A percentile compares a stretch with the other conserved stretches of the same genome.
Conservation (phyloP, 2,888 invertebrate genomes). For the Drosophila testacea region DNA sequence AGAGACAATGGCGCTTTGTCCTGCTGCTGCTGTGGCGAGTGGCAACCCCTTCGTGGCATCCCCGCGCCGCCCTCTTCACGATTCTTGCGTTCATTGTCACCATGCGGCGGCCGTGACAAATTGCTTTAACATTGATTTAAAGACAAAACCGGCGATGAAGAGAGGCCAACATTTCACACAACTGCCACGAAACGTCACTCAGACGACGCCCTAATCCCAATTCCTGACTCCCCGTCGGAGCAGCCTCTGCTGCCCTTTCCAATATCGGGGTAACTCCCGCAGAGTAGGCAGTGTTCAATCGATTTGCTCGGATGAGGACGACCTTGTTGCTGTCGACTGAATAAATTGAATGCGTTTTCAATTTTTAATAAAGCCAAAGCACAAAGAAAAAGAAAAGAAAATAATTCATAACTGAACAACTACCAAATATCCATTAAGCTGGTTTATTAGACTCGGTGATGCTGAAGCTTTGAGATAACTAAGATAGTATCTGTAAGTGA, state of each 20-base stretch:
- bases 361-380: conserved; percentile 74
- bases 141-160: conserved; percentile 58
- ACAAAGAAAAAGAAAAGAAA: conserved; percentile 22
- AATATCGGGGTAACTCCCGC: conserved; percentile 42
- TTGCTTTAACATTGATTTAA: conserved; percentile 79
- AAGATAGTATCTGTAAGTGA: neutral
- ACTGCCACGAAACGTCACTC: conserved; percentile 77
- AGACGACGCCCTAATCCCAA: conserved; percentile 70
- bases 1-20: conserved; percentile 62
- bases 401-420: neutral
- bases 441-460: neutral
- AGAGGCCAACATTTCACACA: conserved; percentile 66
- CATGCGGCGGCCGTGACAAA: conserved; percentile 73
- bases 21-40: conserved; percentile 36
- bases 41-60: conserved; percentile 47
- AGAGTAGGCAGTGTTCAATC: conserved; percentile 55
- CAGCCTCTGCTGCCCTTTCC: neutral
- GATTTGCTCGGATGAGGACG: conserved; percentile 60
- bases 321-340: conserved; percentile 70
- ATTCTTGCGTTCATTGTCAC: conserved; percentile 61
- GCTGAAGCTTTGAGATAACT: neutral
- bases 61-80: conserved; percentile 14
- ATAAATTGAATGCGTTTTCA: conserved; percentile 80
- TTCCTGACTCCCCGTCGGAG: conserved; percentile 5
- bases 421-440: neutral